Percentiles rank a stretch among this genome's conserved stretches.
Conservation (phyloP, 1,140 invertebrate genomes). For the Paraescarpia echinospica region DNA sequence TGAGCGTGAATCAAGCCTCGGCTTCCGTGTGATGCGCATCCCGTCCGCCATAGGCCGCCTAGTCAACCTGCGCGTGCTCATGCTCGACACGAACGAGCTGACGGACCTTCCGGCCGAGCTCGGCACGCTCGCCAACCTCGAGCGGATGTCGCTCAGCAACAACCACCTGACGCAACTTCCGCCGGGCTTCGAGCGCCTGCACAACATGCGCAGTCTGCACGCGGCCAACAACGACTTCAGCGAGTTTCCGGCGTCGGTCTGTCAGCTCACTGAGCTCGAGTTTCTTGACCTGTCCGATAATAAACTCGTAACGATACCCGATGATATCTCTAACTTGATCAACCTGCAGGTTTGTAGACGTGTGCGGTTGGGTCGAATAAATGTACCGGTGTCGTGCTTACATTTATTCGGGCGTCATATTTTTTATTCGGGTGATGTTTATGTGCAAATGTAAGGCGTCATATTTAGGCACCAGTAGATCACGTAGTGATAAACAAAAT, state of each 20-base stretch:
- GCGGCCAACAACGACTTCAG: conserved; percentile 55
- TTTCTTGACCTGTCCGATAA: conserved; percentile 57
- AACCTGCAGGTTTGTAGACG: conserved; percentile 35
- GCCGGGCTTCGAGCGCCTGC: conserved; percentile 44
- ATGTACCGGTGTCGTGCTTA: neutral
- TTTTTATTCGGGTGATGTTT: no score
- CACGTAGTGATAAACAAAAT: no score
- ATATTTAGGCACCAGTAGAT: no score
- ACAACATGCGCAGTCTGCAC: conserved; percentile 53
- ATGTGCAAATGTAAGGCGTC: no score
- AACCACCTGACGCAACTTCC: conserved; percentile 52
- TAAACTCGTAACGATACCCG: conserved; percentile 40
- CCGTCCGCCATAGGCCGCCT: conserved; percentile 50
- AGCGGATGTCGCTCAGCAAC: conserved; percentile 55
- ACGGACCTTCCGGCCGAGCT: conserved; percentile 49
- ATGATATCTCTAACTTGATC: conserved; percentile 46
- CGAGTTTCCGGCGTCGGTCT: conserved; percentile 45
- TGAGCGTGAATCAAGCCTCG: conserved; percentile 53
- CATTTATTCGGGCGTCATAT: no score
- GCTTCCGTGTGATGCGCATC: conserved; percentile 47
- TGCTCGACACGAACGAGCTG: conserved; percentile 58
- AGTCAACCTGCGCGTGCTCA: conserved; percentile 49
- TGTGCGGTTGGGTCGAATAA: neutral
- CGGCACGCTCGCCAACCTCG: conserved; percentile 46
- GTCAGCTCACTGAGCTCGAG: conserved; percentile 45